Conservation (phyloP, 2,797 vertebrate species). For the Lagorchestes hirsutus region DNA sequence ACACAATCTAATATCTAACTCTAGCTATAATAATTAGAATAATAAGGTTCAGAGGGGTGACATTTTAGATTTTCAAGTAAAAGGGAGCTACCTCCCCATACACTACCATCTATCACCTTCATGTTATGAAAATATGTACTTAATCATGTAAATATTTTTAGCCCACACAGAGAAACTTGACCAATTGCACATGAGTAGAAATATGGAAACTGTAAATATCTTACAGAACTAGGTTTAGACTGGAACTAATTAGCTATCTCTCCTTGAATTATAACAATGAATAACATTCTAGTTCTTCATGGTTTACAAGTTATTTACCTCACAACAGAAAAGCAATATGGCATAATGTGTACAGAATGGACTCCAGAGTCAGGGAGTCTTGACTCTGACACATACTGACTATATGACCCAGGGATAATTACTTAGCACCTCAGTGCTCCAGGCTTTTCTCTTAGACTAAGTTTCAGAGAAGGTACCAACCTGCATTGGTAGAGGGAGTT, state of each 20-base stretch:
- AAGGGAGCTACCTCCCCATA: background rate
- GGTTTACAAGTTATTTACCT: background rate
- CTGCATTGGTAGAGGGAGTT: background rate
- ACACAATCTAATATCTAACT: background rate
- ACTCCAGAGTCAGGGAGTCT: background rate
- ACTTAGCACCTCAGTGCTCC: background rate
- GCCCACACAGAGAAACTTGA: background rate
- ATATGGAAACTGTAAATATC: background rate
- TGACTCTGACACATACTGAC: background rate
- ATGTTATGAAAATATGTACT: background rate
- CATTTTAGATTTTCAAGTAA: background rate
- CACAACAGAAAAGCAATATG: background rate
- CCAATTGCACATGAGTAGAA: background rate
- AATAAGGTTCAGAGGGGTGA: background rate
- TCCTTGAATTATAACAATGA: background rate
- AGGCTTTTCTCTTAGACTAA: background rate
- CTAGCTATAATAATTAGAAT: background rate
- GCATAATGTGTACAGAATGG: background rate
- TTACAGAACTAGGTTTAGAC: background rate
- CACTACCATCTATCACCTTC: background rate
- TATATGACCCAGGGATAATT: background rate
- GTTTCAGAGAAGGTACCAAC: background rate
- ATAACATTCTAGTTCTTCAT: background rate
- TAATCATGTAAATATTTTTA: background rate
- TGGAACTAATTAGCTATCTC: background rate